phyloP scores from a whole-genome alignment of 1,140 invertebrate species.

The Calliopsis andreniformis region DNA sequence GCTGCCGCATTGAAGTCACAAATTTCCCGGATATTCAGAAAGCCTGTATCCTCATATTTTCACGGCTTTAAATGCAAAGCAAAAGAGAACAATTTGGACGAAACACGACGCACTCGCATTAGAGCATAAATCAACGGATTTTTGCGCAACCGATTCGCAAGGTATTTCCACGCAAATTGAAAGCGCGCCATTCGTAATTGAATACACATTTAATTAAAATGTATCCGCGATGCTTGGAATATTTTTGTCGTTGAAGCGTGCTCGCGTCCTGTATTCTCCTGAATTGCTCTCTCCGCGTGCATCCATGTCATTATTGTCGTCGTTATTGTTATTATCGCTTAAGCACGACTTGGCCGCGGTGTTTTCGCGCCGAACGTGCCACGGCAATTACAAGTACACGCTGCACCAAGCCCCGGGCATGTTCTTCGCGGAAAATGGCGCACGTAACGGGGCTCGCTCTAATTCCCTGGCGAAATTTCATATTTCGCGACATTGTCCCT shows the following conservation, averaged over 20 bases:
- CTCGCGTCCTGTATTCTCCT: neutral
- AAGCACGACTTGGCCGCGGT: neutral
- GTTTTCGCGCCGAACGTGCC: neutral
- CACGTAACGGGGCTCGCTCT: neutral
- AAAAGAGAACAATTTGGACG: neutral
- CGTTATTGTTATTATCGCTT: constrained; percentile 20
- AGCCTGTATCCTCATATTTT: too few relatives aligned
- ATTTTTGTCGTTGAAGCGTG: neutral
- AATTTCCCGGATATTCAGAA: too few relatives aligned
- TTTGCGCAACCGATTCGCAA: neutral
- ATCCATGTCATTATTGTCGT: neutral
- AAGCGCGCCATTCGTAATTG: constrained; percentile 1
- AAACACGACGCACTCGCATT: neutral
- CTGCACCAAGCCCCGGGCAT: neutral
- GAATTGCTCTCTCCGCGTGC: too few relatives aligned
- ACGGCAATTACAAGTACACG: constrained; percentile 10
- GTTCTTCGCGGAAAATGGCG: neutral
- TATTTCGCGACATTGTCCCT: neutral
- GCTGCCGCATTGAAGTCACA: too few relatives aligned
- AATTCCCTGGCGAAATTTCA: constrained; percentile 22
- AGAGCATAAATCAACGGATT: too few relatives aligned
- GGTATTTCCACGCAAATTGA: neutral
- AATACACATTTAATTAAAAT: constrained; percentile 2
- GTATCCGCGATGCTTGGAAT: neutral
- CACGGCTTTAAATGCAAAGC: too few relatives aligned